Percentiles rank a stretch among this genome's conserved stretches.
These are phyloP conservation scores for Chrysomallon squamiferum DNA, from an alignment of 1,140 invertebrate species.

Conservation along the genomic window DNA sequence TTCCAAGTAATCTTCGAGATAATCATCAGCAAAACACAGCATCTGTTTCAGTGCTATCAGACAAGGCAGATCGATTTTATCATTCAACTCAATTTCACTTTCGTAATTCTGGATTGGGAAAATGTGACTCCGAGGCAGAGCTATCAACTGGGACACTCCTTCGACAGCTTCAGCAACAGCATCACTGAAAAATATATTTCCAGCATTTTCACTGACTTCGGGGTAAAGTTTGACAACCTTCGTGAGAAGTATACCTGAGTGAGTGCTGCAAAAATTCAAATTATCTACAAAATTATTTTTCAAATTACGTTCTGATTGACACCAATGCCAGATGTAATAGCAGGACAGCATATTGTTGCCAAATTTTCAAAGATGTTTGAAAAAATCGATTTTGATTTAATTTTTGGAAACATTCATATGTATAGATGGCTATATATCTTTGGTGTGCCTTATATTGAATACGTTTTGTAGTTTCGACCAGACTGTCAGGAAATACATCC, in stretches of 20 bases:
- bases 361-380: no score
- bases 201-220: conserved; percentile 3
- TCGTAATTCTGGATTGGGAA: conserved; percentile 19
- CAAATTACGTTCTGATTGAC: no score
- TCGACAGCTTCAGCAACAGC: conserved; percentile 15
- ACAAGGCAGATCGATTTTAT: conserved; percentile 14
- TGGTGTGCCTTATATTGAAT: conserved; percentile 16
- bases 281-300: no score
- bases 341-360: no score
- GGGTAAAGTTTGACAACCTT: conserved; percentile 19
- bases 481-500: conserved; percentile 13
- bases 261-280: no score
- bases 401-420: no score
- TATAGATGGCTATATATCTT: conserved; percentile 16
- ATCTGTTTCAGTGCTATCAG: conserved; percentile 11
- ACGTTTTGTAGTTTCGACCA: conserved; percentile 6
- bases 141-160: conserved; percentile 17
- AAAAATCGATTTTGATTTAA: no score
- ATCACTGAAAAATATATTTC: conserved; percentile 10
- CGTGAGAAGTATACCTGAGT: no score
- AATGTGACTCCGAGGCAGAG: conserved; percentile 17
- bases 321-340: no score
- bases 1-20: conserved; percentile 13
- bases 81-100: conserved; percentile 7
- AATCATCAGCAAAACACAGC: conserved; percentile 20